phyloP scores from a whole-genome alignment of 2,888 invertebrate species.

The Pachliopta kotzebuea region DNA sequence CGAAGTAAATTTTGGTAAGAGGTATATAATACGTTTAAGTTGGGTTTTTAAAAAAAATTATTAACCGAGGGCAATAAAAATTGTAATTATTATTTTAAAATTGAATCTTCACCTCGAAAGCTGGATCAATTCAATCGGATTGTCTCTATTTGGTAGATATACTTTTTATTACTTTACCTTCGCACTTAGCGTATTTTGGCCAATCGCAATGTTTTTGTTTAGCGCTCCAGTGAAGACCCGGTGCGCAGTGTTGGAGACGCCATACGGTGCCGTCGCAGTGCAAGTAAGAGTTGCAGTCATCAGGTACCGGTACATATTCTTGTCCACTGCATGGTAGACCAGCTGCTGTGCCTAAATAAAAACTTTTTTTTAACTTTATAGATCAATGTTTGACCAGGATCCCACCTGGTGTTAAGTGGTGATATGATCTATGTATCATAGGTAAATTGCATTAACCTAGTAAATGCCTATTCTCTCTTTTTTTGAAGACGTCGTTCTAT shows the following conservation, averaged over 20 bases:
- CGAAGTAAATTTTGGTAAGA: too few relatives aligned
- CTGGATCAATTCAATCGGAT: not conserved
- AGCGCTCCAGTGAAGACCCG: constrained; percentile 91
- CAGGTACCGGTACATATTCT: constrained; percentile 79
- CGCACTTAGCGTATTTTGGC: constrained; percentile 88
- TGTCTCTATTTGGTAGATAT: not conserved
- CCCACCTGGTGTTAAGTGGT: too few relatives aligned
- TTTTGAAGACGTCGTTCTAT: too few relatives aligned
- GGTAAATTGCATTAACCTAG: too few relatives aligned
- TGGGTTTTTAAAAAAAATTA: too few relatives aligned
- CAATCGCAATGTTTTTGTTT: constrained; percentile 87
- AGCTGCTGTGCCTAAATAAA: constrained; percentile 38
- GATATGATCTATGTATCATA: too few relatives aligned
- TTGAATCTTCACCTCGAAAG: not conserved
- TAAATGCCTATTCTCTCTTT: too few relatives aligned
- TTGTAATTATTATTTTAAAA: too few relatives aligned
- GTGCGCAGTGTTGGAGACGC: constrained; percentile 86
- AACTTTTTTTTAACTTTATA: too few relatives aligned
- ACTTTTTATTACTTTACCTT: constrained; percentile 42
- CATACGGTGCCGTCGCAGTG: constrained; percentile 86
- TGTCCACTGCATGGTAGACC: constrained; percentile 53
- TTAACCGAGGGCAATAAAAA: too few relatives aligned
- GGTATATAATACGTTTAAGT: too few relatives aligned
- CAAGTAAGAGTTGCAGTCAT: constrained; percentile 87
- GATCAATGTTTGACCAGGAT: too few relatives aligned